These are phyloP conservation scores for Amphimallon solstitiale DNA, from an alignment of 2,888 invertebrate species.

Conservation along the genomic window DNA sequence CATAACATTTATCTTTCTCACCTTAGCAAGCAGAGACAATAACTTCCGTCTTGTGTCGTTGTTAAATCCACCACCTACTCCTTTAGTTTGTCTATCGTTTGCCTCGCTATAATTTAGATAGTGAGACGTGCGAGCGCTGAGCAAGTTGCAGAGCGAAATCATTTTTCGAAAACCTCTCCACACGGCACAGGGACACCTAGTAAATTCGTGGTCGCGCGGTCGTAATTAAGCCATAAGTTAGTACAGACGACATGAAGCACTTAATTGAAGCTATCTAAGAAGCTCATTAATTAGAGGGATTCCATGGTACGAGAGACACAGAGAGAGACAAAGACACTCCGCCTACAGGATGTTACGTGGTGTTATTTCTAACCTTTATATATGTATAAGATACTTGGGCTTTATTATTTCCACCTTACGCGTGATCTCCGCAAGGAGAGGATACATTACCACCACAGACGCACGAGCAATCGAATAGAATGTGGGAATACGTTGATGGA, in stretches of 20 bases:
- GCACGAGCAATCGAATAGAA: too few relatives aligned
- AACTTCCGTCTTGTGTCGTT: too few relatives aligned
- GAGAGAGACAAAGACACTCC: constrained; percentile 24
- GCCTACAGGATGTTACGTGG: background rate
- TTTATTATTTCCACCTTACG: background rate
- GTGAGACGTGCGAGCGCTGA: constrained; percentile 7
- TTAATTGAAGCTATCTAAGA: constrained; percentile 58
- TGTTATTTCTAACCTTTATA: constrained; percentile 19
- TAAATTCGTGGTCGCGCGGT: constrained; percentile 32
- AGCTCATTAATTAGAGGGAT: constrained; percentile 55
- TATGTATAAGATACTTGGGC: background rate
- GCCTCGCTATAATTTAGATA: constrained; percentile 8
- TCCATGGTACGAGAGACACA: constrained; percentile 32
- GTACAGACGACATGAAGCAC: constrained; percentile 54
- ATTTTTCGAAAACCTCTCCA: constrained; percentile 22
- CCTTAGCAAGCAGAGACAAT: too few relatives aligned
- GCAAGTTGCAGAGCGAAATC: constrained; percentile 5
- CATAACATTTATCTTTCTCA: too few relatives aligned
- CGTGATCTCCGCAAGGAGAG: background rate
- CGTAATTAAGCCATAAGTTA: constrained; percentile 58
- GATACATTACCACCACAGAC: too few relatives aligned
- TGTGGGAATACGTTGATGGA: too few relatives aligned
- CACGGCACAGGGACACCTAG: constrained; percentile 21
- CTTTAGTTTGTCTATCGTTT: background rate
- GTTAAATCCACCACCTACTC: background rate